Conservation (phyloP, 2,113 vertebrate species). For the Tenrec ecaudatus region DNA sequence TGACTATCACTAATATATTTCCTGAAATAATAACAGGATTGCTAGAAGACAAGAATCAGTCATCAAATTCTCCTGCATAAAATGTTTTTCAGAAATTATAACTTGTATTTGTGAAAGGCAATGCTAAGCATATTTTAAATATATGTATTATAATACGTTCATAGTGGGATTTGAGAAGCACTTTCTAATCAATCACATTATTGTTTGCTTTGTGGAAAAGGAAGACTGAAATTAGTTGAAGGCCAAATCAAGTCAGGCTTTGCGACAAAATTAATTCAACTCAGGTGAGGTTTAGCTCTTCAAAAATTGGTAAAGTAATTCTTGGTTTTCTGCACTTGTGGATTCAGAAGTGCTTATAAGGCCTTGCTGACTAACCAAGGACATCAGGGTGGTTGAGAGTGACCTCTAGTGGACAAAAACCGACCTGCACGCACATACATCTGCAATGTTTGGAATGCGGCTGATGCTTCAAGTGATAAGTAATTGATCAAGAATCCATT, state of each 20-base stretch:
- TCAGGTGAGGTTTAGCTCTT: conserved; percentile 15
- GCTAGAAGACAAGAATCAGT: neutral
- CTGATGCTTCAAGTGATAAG: neutral
- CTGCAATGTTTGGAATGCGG: neutral
- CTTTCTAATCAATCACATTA: neutral
- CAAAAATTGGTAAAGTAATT: neutral
- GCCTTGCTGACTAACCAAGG: neutral
- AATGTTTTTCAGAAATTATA: conserved; percentile 3
- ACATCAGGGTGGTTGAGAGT: neutral
- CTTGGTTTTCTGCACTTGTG: neutral
- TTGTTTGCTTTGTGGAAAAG: neutral
- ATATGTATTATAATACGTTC: neutral
- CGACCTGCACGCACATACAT: neutral
- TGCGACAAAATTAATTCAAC: neutral
- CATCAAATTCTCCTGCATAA: neutral
- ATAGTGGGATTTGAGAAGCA: neutral
- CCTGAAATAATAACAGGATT: neutral
- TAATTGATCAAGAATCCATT: neutral
- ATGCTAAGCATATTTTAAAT: neutral
- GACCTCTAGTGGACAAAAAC: conserved; percentile 65
- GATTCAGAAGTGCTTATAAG: neutral
- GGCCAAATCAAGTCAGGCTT: neutral
- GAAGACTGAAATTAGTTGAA: neutral
- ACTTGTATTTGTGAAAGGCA: neutral
- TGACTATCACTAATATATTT: neutral